Evolutionary conservation across 2,888 invertebrate species (phyloP).

Genomic region (Crioceris asparagi): DNA sequence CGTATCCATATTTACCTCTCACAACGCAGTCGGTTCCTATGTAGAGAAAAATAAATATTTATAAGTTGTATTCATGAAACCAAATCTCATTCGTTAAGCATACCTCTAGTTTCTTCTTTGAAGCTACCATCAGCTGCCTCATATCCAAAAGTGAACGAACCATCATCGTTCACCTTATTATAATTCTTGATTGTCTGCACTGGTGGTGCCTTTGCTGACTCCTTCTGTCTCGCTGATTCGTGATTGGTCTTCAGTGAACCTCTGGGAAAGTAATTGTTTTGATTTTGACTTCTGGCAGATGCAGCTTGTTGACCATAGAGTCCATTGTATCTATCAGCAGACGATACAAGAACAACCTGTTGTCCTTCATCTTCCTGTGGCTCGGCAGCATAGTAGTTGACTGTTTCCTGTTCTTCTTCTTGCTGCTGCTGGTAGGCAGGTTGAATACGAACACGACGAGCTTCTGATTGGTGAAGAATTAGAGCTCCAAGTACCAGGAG

Average conservation of each 20-base stretch:
- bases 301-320: constrained; percentile 38
- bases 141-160: constrained; percentile 76
- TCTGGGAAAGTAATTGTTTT: constrained; percentile 34
- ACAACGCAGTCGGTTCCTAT: constrained; percentile 72
- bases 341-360: constrained; percentile 33
- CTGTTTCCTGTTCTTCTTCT: constrained; percentile 36
- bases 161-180: constrained; percentile 73
- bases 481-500: constrained; percentile 26
- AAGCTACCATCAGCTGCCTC: constrained; percentile 78
- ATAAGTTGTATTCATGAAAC: not conserved
- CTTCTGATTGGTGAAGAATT: constrained; percentile 29
- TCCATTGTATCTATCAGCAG: constrained; percentile 34
- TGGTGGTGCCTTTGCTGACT: constrained; percentile 55
- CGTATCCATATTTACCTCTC: constrained; percentile 76
- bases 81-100: not conserved
- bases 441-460: constrained; percentile 42
- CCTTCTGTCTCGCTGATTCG: constrained; percentile 42
- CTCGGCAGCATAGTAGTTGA: constrained; percentile 38
- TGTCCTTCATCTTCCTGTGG: constrained; percentile 32
- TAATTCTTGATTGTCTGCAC: constrained; percentile 77
- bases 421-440: constrained; percentile 29
- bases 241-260: constrained; percentile 20
- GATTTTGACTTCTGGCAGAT: constrained; percentile 29
- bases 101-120: constrained; percentile 70
- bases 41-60: not conserved